A percentile compares a stretch with the other conserved stretches of the same genome.
Evolutionary conservation across 2,113 vertebrate species (phyloP).

Genomic region (Platysteira castanea): DNA sequence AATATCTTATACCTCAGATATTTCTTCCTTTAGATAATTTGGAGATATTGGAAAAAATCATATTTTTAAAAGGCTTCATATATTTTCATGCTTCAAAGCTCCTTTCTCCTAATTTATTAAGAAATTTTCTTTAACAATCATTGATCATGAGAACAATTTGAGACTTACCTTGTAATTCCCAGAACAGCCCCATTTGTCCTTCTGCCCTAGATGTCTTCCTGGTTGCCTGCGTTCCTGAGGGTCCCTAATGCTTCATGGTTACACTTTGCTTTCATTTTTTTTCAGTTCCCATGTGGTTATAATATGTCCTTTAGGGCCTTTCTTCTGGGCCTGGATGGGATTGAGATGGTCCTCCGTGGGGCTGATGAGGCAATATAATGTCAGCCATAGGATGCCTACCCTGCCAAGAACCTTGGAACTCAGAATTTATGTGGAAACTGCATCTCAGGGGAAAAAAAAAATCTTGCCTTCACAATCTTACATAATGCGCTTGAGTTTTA

Average conservation of each 20-base stretch:
- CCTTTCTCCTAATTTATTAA: background rate
- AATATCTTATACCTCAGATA: background rate
- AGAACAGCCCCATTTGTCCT: background rate
- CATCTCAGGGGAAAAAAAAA: background rate
- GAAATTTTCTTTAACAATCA: background rate
- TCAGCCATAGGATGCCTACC: background rate
- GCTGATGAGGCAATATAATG: background rate
- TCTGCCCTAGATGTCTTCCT: background rate
- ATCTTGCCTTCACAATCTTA: background rate
- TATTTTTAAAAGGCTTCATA: background rate
- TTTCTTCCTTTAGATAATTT: background rate
- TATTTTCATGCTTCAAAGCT: background rate
- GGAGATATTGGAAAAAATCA: fast-evolving
- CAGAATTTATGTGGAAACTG: background rate
- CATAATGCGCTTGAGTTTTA: background rate
- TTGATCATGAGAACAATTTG: background rate
- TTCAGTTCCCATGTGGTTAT: background rate
- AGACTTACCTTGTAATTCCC: background rate
- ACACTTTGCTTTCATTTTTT: background rate
- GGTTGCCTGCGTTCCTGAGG: background rate
- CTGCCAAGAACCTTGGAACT: background rate
- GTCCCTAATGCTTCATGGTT: background rate
- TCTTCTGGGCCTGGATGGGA: background rate
- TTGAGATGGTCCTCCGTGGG: background rate
- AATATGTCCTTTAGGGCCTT: background rate